Percentiles rank a stretch among this genome's conserved stretches.
Conservation (phyloP, 1,140 invertebrate genomes). For the Elymnias hypermnestra region DNA sequence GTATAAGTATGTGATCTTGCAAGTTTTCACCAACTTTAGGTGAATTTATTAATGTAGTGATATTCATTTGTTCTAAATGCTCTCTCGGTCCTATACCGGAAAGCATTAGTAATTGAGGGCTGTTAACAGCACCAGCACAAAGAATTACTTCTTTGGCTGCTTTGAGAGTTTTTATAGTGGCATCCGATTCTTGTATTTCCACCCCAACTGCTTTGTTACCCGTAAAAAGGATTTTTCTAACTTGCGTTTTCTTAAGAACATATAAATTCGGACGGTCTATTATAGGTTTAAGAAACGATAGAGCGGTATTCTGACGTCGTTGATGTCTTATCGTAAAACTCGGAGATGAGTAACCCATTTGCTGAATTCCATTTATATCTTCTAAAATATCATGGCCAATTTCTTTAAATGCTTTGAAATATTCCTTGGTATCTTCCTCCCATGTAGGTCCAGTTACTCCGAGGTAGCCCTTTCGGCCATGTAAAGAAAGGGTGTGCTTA, state of each 20-base stretch:
- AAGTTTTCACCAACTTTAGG: conserved; percentile 82
- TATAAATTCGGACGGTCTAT: conserved; percentile 85
- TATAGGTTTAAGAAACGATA: conserved; percentile 87
- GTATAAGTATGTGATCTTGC: conserved; percentile 84
- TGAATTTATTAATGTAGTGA: conserved; percentile 72
- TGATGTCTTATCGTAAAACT: conserved; percentile 89
- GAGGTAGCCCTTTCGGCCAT: conserved; percentile 29
- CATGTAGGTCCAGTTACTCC: conserved; percentile 81
- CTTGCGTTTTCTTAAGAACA: conserved; percentile 83
- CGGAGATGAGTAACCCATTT: conserved; percentile 88
- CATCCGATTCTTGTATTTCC: conserved; percentile 53
- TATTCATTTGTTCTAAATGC: conserved; percentile 51
- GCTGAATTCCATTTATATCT: conserved; percentile 87
- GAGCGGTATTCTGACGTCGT: conserved; percentile 88
- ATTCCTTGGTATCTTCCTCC: conserved; percentile 78
- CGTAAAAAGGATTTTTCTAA: conserved; percentile 81
- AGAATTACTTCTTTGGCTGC: conserved; percentile 73
- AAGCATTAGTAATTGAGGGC: conserved; percentile 68
- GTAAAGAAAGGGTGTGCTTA: conserved; percentile 45
- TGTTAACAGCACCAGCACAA: conserved; percentile 72
- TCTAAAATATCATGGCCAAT: conserved; percentile 87
- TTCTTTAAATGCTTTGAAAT: conserved; percentile 85
- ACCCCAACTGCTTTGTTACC: conserved; percentile 71
- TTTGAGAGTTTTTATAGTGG: conserved; percentile 28
- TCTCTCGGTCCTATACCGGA: conserved; percentile 62